phyloP scores from a whole-genome alignment of 2,797 vertebrate species.

The Agapornis canus region DNA sequence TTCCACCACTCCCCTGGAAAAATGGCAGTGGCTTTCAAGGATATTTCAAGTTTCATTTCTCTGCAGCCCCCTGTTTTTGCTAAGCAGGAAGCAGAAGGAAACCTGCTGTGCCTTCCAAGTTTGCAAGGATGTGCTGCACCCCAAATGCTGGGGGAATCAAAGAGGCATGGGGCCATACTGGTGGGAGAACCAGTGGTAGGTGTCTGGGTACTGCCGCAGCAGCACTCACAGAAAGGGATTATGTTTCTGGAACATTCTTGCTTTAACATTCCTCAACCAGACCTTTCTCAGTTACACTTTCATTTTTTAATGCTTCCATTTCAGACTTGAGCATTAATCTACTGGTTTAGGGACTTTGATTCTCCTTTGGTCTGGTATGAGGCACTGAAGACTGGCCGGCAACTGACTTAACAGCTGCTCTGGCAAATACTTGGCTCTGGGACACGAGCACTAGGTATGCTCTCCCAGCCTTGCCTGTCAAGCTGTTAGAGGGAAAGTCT shows the following conservation, averaged over 20 bases:
- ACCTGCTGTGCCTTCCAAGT: background rate
- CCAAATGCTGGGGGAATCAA: background rate
- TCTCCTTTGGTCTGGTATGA: conserved; percentile 35
- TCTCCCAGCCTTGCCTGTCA: background rate
- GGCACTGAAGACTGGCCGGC: background rate
- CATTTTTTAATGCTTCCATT: conserved; percentile 39
- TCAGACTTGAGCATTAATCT: conserved; percentile 41
- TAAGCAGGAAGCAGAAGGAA: background rate
- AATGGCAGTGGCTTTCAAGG: background rate
- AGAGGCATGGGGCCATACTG: background rate
- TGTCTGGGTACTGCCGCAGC: fast-evolving
- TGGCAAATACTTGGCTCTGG: background rate
- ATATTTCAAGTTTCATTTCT: background rate
- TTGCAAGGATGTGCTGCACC: background rate
- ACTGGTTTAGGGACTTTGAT: conserved; percentile 23
- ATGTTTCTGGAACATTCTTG: conserved; percentile 6
- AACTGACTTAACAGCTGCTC: conserved; percentile 37
- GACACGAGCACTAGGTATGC: background rate
- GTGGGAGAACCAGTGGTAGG: background rate
- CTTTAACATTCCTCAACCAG: background rate
- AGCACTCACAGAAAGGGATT: background rate
- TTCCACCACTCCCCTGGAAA: background rate
- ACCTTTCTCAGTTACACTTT: conserved; percentile 53
- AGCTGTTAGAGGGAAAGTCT: background rate
- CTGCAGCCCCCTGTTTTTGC: background rate